These are phyloP conservation scores for Callorhinus ursinus DNA, from an alignment of 2,113 vertebrate genomes.

Conservation along the genomic window DNA sequence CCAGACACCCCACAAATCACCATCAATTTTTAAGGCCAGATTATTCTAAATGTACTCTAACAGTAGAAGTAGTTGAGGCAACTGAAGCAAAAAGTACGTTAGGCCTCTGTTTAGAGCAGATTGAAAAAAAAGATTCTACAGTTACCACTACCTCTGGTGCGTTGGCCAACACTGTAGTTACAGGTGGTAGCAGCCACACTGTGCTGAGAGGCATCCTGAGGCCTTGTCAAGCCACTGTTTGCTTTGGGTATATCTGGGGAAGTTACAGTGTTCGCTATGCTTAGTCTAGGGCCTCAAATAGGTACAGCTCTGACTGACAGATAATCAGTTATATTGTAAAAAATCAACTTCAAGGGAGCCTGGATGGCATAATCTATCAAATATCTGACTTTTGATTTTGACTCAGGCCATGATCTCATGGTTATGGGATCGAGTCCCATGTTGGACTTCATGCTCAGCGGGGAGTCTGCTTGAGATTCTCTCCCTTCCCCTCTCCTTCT, in stretches of 20 bases:
- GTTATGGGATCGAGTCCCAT: not conserved
- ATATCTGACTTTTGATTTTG: not conserved
- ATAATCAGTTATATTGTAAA: not conserved
- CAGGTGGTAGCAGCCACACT: too few relatives aligned
- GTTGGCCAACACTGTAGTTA: not conserved
- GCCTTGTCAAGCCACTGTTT: not conserved
- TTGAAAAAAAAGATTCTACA: not conserved
- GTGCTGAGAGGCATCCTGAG: not conserved
- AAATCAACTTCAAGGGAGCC: not conserved
- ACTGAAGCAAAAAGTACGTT: not conserved
- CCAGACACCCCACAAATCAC: not conserved
- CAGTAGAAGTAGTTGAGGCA: not conserved
- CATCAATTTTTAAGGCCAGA: not conserved
- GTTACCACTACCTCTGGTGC: not conserved
- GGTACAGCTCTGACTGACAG: not conserved
- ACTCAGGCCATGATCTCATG: not conserved
- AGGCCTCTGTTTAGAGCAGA: not conserved
- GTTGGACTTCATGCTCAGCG: fast-evolving
- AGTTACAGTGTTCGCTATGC: not conserved
- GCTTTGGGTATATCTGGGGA: not conserved
- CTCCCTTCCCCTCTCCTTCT: not conserved
- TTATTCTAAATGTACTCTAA: not conserved
- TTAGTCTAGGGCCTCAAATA: not conserved
- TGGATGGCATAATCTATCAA: not conserved
- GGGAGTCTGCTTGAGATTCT: not conserved